phyloP scores from a whole-genome alignment of 2,113 vertebrate genomes.

The Dromas ardeola region DNA sequence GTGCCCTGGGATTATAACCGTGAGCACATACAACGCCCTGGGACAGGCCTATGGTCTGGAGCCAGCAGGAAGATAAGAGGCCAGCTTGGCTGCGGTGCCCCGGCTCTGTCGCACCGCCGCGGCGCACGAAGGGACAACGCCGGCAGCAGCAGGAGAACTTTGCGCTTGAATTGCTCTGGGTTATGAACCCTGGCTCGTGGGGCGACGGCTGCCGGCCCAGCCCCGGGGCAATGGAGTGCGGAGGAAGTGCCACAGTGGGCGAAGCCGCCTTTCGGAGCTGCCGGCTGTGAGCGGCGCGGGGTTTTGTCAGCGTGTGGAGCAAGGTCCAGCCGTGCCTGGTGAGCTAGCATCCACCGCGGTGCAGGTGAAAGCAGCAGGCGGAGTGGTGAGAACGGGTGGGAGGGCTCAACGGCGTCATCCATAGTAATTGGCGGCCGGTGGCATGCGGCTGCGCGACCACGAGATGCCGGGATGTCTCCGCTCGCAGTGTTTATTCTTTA shows the following conservation, averaged over 20 bases:
- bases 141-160: not conserved
- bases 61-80: not conserved
- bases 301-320: not conserved
- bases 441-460: not conserved
- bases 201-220: not conserved
- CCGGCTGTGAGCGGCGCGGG: rapidly evolving
- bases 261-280: rapidly evolving
- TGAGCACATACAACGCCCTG: rapidly evolving
- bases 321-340: not conserved
- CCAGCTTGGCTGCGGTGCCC: rapidly evolving
- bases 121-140: rapidly evolving
- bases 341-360: not conserved
- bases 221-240: rapidly evolving
- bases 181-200: not conserved
- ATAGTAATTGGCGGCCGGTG: not conserved
- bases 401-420: not conserved
- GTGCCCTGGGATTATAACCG: not conserved
- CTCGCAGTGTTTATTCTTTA: not conserved
- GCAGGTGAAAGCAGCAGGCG: not conserved
- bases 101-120: rapidly evolving
- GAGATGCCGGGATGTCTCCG: conserved; percentile 31
- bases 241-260: rapidly evolving
- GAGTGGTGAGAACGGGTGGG: not conserved
- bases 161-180: not conserved
- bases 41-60: not conserved